phyloP scores from a whole-genome alignment of 2,888 invertebrate species.

The Harmothoe impar region DNA sequence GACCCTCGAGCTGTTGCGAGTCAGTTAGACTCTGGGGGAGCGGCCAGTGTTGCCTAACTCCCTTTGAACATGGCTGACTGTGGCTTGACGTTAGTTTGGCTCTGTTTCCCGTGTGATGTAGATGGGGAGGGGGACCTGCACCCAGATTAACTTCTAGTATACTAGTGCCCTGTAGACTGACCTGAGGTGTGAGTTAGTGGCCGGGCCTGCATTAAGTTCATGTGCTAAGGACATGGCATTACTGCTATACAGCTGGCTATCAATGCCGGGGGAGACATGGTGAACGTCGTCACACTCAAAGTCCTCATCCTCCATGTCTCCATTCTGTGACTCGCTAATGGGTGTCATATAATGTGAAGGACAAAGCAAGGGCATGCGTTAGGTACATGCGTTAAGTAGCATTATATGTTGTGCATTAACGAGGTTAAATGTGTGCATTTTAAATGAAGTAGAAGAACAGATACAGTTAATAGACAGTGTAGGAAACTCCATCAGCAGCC shows the following conservation, averaged over 20 bases:
- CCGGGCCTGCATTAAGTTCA: conserved; percentile 21
- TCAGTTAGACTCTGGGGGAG: no score
- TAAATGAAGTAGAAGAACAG: no score
- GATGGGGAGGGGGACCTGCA: no score
- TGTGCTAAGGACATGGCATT: conserved; percentile 2
- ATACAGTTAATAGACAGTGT: no score
- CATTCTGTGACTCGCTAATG: background rate
- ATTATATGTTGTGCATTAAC: background rate
- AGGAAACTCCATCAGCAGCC: no score
- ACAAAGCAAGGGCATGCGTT: conserved; percentile 27
- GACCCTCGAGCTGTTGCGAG: no score
- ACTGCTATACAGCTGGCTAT: background rate
- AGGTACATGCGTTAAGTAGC: no score
- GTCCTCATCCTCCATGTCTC: conserved; percentile 37
- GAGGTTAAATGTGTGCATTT: background rate
- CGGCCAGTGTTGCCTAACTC: no score
- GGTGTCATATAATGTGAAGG: background rate
- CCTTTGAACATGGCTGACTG: no score
- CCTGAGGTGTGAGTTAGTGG: conserved; percentile 23
- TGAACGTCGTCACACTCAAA: conserved; percentile 63
- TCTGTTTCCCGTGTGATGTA: no score
- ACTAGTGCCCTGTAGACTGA: background rate
- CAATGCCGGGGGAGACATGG: background rate
- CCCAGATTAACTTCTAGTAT: no score
- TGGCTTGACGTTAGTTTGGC: no score